These are phyloP conservation scores for Heliothis virescens DNA, from an alignment of 1,140 invertebrate genomes.

Conservation along the genomic window DNA sequence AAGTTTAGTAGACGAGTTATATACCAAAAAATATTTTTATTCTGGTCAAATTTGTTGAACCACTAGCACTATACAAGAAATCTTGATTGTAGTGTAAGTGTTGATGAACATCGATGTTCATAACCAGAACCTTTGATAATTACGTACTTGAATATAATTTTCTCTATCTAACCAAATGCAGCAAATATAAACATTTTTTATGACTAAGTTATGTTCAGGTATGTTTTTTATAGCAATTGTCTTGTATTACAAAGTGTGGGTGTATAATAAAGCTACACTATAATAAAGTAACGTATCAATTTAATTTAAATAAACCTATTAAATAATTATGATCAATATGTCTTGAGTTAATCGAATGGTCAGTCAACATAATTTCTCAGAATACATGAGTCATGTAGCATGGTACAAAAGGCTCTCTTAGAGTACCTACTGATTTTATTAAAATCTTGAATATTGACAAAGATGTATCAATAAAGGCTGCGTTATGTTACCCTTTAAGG, in stretches of 20 bases:
- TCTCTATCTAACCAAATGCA: too few relatives aligned
- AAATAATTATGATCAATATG: conserved; percentile 1
- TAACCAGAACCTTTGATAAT: too few relatives aligned
- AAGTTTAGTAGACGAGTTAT: not conserved
- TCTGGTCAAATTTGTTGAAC: too few relatives aligned
- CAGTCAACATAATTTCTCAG: conserved; percentile 16
- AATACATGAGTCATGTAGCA: conserved; percentile 2
- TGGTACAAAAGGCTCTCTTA: not conserved
- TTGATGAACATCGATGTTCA: too few relatives aligned
- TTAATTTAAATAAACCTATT: not conserved
- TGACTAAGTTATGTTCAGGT: too few relatives aligned
- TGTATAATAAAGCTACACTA: not conserved
- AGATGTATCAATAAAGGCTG: not conserved
- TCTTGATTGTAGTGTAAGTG: too few relatives aligned
- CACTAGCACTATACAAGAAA: too few relatives aligned
- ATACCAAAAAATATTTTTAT: not conserved
- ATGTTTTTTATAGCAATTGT: too few relatives aligned
- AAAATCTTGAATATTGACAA: too few relatives aligned
- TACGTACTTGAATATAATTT: too few relatives aligned
- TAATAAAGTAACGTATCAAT: conserved; percentile 15
- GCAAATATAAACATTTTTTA: not conserved
- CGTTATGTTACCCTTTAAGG: not conserved
- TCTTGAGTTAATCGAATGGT: conserved; percentile 10
- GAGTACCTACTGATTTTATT: too few relatives aligned
- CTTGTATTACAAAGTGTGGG: not conserved